Percentiles rank a stretch among this genome's conserved stretches.
Evolutionary conservation across 2,797 vertebrate species (phyloP).

Genomic region (Danio jaintianensis): DNA sequence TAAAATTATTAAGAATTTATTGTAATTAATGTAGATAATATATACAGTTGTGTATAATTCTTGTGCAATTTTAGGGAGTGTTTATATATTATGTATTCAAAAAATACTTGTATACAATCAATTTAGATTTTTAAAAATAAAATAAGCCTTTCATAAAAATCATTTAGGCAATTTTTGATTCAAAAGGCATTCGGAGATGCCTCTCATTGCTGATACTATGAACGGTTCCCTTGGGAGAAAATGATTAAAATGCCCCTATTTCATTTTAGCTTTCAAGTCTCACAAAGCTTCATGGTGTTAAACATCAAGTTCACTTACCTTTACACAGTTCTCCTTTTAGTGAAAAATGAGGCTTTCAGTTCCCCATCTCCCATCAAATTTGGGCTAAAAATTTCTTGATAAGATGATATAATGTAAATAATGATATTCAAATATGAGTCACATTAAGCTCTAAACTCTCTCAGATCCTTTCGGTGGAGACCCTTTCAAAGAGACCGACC

Average conservation of each 20-base stretch:
- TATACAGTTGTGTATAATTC: too few species aligned
- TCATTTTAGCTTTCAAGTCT: background rate
- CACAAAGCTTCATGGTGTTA: slow-evolving; percentile 37
- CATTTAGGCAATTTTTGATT: background rate
- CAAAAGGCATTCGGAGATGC: background rate
- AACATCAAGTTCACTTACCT: slow-evolving; percentile 45
- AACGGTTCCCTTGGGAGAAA: background rate
- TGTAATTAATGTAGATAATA: too few species aligned
- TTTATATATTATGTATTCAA: too few species aligned
- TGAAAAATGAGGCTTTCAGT: slow-evolving; percentile 69
- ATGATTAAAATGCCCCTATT: background rate
- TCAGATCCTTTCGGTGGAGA: slow-evolving; percentile 89
- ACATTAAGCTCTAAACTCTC: background rate
- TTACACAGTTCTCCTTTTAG: slow-evolving; percentile 66
- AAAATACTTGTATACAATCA: too few species aligned
- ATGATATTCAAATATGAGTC: slow-evolving; percentile 25
- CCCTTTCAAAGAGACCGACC: slow-evolving; percentile 83
- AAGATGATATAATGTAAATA: slow-evolving; percentile 37
- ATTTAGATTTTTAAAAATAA: too few species aligned
- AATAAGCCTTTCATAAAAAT: too few species aligned
- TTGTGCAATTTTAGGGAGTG: too few species aligned
- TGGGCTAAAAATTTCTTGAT: slow-evolving; percentile 29
- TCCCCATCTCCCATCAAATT: slow-evolving; percentile 62
- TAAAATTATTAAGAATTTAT: too few species aligned
- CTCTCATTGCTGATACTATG: background rate